Base-by-base conservation (phyloP, 23 tunicate genomes). In the Phallusia fumigata region DNA sequence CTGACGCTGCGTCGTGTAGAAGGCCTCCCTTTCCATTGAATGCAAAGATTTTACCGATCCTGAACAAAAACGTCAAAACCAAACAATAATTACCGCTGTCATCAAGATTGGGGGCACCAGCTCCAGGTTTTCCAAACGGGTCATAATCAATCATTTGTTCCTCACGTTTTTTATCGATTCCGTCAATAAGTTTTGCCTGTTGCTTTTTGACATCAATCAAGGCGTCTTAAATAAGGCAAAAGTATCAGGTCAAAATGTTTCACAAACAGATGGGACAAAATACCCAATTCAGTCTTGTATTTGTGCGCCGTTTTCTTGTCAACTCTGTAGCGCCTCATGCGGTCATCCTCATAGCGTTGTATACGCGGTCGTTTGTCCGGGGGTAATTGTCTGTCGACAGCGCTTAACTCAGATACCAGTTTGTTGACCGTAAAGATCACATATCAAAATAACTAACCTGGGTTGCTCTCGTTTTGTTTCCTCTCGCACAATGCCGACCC, bases 61-160 rank as follows among this genome's bases (percentile, higher is more conserved):
- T 58, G 69, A 21, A 11, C 13, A 58, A 40, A 40, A 40, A 10
- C 5, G 10, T 5, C 10, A 5, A 5, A 58, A 22, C 3, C 28
- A 58, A 58, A 21, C 13, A 24, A 22, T 58, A 58, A 28, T 65
- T 44, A 87, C 98, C 98, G 30, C 86, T 73, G 34, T 95, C 90
- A 84, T 89, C 98, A 65, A 95, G 79, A 74, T 88, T 86, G 0
- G 98, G 98, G 31, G 98, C 98, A 0, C 98, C 98, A 12, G 90
- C 98, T 18, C 98, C 98, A 18, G 93, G 93, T 83, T 83, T 89
- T 36, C 98, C 98, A 78, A 95, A 95, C 45, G 98, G 98, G 82
- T 95, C 98, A 49, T 95, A 95, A 0, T 79, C 80, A 0, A 65
- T 30, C 88, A 83, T 86, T 30, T 82, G 82, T 5, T 80, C 83